Conservation (phyloP, 92 coral and sea anemone species). For the Scolanthus callimorphus region DNA sequence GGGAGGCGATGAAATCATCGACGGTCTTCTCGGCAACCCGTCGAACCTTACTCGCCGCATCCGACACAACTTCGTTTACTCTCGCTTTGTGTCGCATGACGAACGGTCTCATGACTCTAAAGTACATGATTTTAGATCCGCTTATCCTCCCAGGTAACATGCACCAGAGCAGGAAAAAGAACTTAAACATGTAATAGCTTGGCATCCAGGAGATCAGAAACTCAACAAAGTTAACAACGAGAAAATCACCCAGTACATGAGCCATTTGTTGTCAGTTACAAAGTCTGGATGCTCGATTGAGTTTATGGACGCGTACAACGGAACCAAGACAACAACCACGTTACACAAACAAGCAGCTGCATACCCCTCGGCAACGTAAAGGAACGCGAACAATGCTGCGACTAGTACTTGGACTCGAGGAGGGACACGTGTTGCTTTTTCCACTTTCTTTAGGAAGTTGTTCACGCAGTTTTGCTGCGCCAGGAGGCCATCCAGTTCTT, state of each 20-base stretch:
- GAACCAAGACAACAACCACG: slow-evolving; percentile 70
- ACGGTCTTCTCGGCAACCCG: slow-evolving; percentile 60
- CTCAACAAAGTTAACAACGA: slow-evolving; percentile 80
- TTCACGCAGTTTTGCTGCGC: slow-evolving; percentile 64
- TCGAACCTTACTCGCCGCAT: slow-evolving; percentile 70
- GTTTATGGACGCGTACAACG: slow-evolving; percentile 83
- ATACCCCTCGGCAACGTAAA: slow-evolving; percentile 85
- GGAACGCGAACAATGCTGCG: slow-evolving; percentile 52
- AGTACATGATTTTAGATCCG: slow-evolving; percentile 74
- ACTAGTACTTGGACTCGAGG: slow-evolving; percentile 64
- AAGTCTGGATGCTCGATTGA: slow-evolving; percentile 69
- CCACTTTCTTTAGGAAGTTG: slow-evolving; percentile 58
- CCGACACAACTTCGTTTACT: slow-evolving; percentile 69
- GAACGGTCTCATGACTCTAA: slow-evolving; percentile 69
- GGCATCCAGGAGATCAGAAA: slow-evolving; percentile 88
- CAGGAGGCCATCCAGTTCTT: slow-evolving; percentile 33
- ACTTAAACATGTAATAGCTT: slow-evolving; percentile 78
- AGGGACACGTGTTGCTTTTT: slow-evolving; percentile 62
- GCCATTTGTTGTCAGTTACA: slow-evolving; percentile 68
- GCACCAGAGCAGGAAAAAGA: slow-evolving; percentile 84
- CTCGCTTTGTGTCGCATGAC: slow-evolving; percentile 77
- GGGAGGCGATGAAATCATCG: slow-evolving; percentile 38
- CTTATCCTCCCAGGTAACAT: slow-evolving; percentile 85
- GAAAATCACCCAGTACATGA: slow-evolving; percentile 89
- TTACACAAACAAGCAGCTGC: slow-evolving; percentile 84